Percentiles rank a stretch among this genome's conserved stretches.
Evolutionary conservation across 2,113 vertebrate species (phyloP).

Genomic region (Gnathonemus echidnorhynchus): DNA sequence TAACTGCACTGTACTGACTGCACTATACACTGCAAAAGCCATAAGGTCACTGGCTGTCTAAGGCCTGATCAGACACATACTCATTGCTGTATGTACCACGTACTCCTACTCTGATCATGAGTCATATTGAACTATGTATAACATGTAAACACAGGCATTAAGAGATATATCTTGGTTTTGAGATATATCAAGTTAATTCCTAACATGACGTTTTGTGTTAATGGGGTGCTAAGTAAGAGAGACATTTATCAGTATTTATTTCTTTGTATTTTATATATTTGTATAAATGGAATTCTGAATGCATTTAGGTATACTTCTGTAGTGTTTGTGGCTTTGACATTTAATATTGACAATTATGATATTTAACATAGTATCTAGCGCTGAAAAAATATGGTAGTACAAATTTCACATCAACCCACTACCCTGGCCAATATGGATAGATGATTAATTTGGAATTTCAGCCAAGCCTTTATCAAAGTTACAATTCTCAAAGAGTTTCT

Average conservation of each 20-base stretch:
- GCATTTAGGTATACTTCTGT: neutral
- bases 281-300: conserved; percentile 11
- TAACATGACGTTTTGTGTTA: neutral
- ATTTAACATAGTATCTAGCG: neutral
- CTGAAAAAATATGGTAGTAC: neutral
- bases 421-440: neutral
- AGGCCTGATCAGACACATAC: neutral
- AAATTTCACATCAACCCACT: neutral
- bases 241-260: neutral
- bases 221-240: neutral
- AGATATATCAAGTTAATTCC: neutral
- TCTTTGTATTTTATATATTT: conserved; percentile 4
- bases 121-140: neutral
- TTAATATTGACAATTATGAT: neutral
- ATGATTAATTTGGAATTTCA: neutral
- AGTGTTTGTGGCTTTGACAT: neutral
- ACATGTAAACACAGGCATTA: neutral
- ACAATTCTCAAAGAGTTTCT: neutral
- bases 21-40: neutral
- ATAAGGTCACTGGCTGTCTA: neutral
- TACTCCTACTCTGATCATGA: neutral
- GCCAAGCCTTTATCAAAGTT: neutral
- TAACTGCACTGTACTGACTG: neutral
- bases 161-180: neutral
- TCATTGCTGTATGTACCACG: neutral